Base-by-base conservation (phyloP, 2,888 invertebrate species). In the Drosophila buzzatii region DNA sequence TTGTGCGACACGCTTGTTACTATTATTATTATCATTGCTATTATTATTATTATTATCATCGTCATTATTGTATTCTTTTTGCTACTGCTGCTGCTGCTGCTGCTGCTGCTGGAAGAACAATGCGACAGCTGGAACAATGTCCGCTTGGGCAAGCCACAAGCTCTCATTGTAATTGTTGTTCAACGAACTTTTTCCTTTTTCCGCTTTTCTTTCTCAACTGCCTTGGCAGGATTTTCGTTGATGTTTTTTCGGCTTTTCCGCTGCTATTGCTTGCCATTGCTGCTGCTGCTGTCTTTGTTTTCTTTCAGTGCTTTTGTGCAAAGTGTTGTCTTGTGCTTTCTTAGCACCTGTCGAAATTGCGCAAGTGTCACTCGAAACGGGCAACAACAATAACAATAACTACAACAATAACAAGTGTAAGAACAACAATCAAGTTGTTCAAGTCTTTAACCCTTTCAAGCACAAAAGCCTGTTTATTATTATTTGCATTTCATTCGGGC, bases 311-410 rank as follows among this genome's bases (percentile, higher is more conserved):
- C 88, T 76, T 88, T 55, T 84, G 69, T 82, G 57, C 53, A 37
- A 73, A 73, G 64, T 73, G 81, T 70, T 71, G 79, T 69, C 76
- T 70, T 73, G 69, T 73, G 71, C 75, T 81, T 73, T 73, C 75
- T 72, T 74, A 73, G 74, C 87, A 89, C 89, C 89, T 89, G 85
- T 77, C 87, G 73, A 85, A 85, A 85, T 83, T 86, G 77, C 77
- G 79, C 75, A 86, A 86, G 85, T 81, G 89, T 80, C 84, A 82
- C 83, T 88, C 69, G 69, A 80, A 67, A 65, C 63, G 66, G 68
- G 70, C 59, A 71, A 72, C 67, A 75, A 51, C 14, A 75, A 55
- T 31, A 63, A 47, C 57, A 70, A 33, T 18, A 33, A 61, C 52
- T 69, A 66, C 56, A 61, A 53, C 57, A 64, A 73, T 59, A 64